phyloP scores from a whole-genome alignment of 2,888 invertebrate genomes.

The Sthenelais limicola region DNA sequence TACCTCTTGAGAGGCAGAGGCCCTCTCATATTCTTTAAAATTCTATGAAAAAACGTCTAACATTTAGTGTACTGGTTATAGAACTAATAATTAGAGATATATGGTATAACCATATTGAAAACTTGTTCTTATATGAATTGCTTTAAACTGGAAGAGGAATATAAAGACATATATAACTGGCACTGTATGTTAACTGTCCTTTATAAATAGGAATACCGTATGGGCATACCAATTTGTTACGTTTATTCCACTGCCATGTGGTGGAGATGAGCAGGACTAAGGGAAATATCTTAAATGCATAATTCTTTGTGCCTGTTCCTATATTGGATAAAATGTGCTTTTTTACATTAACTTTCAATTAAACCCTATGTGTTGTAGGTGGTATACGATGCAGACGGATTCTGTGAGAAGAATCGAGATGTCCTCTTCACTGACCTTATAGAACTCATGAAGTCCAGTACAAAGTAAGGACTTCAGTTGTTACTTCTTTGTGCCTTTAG shows the following conservation, averaged over 20 bases:
- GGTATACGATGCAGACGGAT: slow-evolving; percentile 78
- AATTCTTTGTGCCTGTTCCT: too few relatives aligned
- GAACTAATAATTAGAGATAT: not conserved
- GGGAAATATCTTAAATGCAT: too few relatives aligned
- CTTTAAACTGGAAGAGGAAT: too few relatives aligned
- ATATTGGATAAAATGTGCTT: too few relatives aligned
- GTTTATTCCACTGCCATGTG: not conserved
- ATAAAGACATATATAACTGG: too few relatives aligned
- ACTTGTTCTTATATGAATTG: not conserved
- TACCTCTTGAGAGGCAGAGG: not conserved
- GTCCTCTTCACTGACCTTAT: slow-evolving; percentile 79
- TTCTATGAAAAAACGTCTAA: not conserved
- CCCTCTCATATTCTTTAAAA: not conserved
- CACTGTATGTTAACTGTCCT: too few relatives aligned
- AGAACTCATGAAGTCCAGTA: slow-evolving; percentile 79
- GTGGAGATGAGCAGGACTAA: not conserved
- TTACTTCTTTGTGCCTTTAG: too few relatives aligned
- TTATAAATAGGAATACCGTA: too few relatives aligned
- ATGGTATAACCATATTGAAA: not conserved
- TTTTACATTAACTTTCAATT: too few relatives aligned
- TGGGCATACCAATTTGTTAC: too few relatives aligned
- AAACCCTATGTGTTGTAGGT: slow-evolving; percentile 66
- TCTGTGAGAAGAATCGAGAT: slow-evolving; percentile 81
- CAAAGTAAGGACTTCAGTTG: slow-evolving; percentile 72
- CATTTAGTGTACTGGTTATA: not conserved